phyloP scores from a whole-genome alignment of 2,797 vertebrate genomes.

The Pyrocephalus nanus region DNA sequence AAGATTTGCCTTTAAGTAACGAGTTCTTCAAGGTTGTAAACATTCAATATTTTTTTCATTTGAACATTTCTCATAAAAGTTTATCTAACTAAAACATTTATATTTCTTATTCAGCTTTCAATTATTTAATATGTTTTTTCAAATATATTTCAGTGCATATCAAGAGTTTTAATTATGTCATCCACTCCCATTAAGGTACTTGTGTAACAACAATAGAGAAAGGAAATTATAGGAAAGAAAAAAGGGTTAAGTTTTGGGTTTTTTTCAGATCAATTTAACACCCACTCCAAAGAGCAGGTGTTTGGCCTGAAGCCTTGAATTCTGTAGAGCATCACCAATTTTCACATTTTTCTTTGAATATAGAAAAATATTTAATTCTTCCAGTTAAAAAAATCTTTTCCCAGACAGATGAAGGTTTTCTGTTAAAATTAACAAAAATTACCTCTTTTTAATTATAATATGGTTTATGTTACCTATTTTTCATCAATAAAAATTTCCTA shows the following conservation, averaged over 20 bases:
- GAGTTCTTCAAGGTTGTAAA: background rate
- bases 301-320: background rate
- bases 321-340: background rate
- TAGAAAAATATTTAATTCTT: background rate
- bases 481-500: background rate
- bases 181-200: background rate
- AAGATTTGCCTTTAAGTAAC: background rate
- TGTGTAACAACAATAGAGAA: background rate
- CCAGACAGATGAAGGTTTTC: background rate
- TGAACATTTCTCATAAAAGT: background rate
- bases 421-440: background rate
- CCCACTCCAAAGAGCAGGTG: background rate
- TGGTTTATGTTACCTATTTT: background rate
- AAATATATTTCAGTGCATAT: background rate
- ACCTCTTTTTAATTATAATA: background rate
- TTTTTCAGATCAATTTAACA: background rate
- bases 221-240: background rate
- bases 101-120: background rate
- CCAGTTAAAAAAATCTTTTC: background rate
- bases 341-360: background rate
- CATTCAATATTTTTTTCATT: background rate
- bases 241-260: accelerated
- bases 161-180: background rate
- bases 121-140: background rate
- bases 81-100: background rate